A percentile compares a stretch with the other conserved stretches of the same genome.
Evolutionary conservation across 2,113 vertebrate genomes (phyloP).

Genomic region (Psammodynastes pulverulentus): DNA sequence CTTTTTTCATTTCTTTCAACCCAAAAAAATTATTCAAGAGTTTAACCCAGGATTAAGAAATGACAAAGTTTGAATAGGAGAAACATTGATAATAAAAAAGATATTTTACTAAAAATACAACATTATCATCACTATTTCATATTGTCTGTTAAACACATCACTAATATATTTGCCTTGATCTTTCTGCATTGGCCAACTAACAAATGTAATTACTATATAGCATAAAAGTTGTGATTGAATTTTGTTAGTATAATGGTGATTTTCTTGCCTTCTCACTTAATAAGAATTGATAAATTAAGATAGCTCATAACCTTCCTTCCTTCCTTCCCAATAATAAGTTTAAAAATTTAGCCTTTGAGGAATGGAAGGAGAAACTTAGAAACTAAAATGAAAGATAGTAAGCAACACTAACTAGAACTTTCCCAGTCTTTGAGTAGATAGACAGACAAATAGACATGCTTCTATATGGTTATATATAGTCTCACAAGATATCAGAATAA

Average conservation of each 20-base stretch:
- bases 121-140: neutral
- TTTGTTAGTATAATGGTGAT: neutral
- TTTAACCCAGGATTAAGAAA: neutral
- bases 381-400: conserved; percentile 42
- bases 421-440: conserved; percentile 3
- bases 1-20: too few relatives aligned
- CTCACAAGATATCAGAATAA: conserved; percentile 49
- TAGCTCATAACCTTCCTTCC: neutral
- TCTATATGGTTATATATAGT: conserved; percentile 23
- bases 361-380: conserved; percentile 42
- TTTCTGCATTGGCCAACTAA: neutral
- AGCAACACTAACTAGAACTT: conserved; percentile 29
- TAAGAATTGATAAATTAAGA: conserved; percentile 15
- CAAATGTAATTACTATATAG: neutral
- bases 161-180: neutral
- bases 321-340: neutral
- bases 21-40: neutral
- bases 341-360: conserved; percentile 41
- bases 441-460: neutral
- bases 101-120: neutral
- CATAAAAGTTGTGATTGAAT: conserved; percentile 17
- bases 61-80: neutral
- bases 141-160: neutral
- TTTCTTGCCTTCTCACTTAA: neutral
- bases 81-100: neutral